Conservation (phyloP, 2,888 invertebrate genomes). For the Watsonalla cultraria region DNA sequence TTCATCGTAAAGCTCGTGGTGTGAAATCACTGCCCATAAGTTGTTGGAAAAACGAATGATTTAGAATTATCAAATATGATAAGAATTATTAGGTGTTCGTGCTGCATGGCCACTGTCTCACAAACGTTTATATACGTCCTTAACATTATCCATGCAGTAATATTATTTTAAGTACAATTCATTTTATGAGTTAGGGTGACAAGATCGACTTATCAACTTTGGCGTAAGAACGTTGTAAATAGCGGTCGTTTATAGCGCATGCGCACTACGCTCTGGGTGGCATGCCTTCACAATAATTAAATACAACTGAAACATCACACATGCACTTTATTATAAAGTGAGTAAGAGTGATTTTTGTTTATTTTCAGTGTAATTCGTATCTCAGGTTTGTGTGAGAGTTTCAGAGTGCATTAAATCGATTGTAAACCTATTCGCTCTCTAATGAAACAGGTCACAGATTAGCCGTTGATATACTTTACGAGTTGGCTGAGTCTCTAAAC, state of each 20-base stretch:
- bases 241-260: constrained; percentile 63
- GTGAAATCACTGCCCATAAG: no score
- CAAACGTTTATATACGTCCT: background rate
- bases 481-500: background rate
- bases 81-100: no score
- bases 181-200: constrained; percentile 52
- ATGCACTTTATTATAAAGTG: background rate
- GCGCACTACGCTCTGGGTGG: constrained; percentile 65
- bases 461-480: constrained; percentile 29
- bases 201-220: constrained; percentile 66
- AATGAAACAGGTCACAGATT: constrained; percentile 58
- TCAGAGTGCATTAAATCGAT: constrained; percentile 63
- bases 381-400: constrained; percentile 43
- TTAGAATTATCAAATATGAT: no score
- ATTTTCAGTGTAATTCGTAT: constrained; percentile 5
- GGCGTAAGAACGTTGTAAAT: constrained; percentile 67
- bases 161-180: constrained; percentile 35
- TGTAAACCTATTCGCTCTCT: constrained; percentile 67
- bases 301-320: background rate
- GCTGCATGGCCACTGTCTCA: background rate
- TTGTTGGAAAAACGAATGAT: no score
- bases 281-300: constrained; percentile 18
- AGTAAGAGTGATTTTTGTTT: background rate
- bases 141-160: constrained; percentile 3
- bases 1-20: no score